A percentile compares a stretch with the other conserved stretches of the same genome.
Conservation (phyloP, 1,140 invertebrate species). For the Drosophila tsacasi region DNA sequence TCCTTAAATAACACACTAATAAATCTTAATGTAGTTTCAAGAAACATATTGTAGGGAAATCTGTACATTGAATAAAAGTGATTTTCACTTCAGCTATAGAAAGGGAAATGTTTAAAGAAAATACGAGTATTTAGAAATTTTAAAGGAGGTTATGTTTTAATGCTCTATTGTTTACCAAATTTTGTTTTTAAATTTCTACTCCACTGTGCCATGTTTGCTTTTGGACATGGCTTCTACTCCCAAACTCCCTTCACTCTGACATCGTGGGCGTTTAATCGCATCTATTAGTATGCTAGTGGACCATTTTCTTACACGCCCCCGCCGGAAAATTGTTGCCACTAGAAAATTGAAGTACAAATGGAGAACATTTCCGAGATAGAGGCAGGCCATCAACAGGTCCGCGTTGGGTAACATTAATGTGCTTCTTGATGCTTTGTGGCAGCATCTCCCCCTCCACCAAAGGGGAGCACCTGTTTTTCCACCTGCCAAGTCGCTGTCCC, state of each 20-base stretch:
- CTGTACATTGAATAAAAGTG: background rate
- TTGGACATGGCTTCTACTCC: background rate
- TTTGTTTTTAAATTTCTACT: background rate
- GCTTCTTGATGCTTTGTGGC: background rate
- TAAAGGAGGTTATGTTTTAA: background rate
- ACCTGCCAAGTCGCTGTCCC: constrained; percentile 22
- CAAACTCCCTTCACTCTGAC: constrained; percentile 2
- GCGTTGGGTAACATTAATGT: constrained; percentile 22
- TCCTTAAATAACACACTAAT: background rate
- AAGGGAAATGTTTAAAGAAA: background rate
- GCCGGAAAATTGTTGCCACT: constrained; percentile 27
- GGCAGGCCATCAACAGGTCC: constrained; percentile 45
- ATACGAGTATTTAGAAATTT: background rate
- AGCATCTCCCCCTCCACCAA: background rate
- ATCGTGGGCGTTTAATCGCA: constrained; percentile 76
- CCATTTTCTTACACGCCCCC: constrained; percentile 54
- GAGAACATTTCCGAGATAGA: constrained; percentile 18
- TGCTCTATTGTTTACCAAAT: background rate
- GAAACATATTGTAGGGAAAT: background rate
- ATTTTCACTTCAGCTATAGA: background rate
- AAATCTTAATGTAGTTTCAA: background rate
- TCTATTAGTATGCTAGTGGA: constrained; percentile 69
- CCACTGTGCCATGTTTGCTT: constrained; percentile 4
- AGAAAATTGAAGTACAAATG: constrained; percentile 40
- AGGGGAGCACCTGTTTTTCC: background rate